phyloP scores from a whole-genome alignment of 2,888 invertebrate species.

The Troides oblongomaculatus region DNA sequence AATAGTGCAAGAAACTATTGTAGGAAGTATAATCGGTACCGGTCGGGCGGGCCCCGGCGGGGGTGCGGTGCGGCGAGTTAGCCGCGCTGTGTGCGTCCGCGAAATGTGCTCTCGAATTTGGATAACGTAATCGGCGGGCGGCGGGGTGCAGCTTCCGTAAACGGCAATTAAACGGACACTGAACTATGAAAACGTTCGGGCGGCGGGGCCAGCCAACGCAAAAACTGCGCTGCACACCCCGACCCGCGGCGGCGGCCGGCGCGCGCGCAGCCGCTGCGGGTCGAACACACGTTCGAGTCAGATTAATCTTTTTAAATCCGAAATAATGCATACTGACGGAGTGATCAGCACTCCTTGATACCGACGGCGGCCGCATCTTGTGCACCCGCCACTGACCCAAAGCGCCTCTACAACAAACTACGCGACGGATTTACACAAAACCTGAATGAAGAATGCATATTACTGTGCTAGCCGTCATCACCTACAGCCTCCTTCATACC shows the following conservation, averaged over 20 bases:
- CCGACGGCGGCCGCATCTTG: too few species aligned
- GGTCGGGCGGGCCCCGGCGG: too few species aligned
- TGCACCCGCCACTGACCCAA: too few species aligned
- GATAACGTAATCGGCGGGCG: conserved; percentile 8
- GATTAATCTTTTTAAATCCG: not conserved
- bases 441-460: too few species aligned
- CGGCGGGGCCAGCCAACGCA: not conserved
- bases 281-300: not conserved
- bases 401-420: too few species aligned
- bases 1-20: conserved; percentile 8
- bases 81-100: conserved; percentile 10
- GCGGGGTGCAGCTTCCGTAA: conserved; percentile 9
- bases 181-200: conserved; percentile 18
- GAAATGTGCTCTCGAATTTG: conserved; percentile 10
- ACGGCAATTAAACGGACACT: conserved; percentile 22
- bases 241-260: not conserved
- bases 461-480: too few species aligned
- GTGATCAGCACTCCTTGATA: conserved; percentile 5
- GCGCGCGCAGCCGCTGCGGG: not conserved
- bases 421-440: too few species aligned
- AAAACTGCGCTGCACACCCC: not conserved
- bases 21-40: too few species aligned
- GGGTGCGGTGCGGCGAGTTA: conserved; percentile 1
- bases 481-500: too few species aligned
- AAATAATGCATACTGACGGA: conserved; percentile 11